phyloP scores from a whole-genome alignment of 2,888 invertebrate species.

The Macrophya annulata region DNA sequence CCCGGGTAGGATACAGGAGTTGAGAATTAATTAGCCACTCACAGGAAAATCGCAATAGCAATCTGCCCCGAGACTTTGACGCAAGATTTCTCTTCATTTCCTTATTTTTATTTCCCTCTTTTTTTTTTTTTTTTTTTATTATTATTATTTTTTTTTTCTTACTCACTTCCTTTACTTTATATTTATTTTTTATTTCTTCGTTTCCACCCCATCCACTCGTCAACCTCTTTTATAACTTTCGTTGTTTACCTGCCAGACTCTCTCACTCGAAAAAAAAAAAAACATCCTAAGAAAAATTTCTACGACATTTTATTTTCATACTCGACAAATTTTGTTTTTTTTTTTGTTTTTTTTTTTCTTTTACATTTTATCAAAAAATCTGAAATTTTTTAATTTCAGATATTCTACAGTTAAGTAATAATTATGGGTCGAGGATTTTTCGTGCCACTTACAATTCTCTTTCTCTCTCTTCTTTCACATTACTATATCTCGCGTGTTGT shows the following conservation, averaged over 20 bases:
- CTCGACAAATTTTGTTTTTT: background rate
- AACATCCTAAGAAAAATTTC: background rate
- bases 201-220: background rate
- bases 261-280: background rate
- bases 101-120: background rate
- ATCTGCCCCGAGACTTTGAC: constrained; percentile 31
- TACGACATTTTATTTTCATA: background rate
- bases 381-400: too few relatives aligned
- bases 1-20: background rate
- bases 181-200: constrained; percentile 9
- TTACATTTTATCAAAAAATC: background rate
- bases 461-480: background rate
- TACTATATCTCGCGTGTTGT: constrained; percentile 23
- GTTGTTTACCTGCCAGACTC: background rate
- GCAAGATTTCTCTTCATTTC: constrained; percentile 32
- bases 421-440: background rate
- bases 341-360: too few relatives aligned
- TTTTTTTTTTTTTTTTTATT: background rate
- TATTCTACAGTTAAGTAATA: background rate
- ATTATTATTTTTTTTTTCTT: constrained; percentile 4
- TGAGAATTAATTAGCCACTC: constrained; percentile 45
- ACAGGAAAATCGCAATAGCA: constrained; percentile 39
- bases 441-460: background rate
- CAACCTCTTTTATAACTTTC: background rate
- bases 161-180: background rate